Conservation (phyloP, 2,113 vertebrate genomes). For the Otis tarda region DNA sequence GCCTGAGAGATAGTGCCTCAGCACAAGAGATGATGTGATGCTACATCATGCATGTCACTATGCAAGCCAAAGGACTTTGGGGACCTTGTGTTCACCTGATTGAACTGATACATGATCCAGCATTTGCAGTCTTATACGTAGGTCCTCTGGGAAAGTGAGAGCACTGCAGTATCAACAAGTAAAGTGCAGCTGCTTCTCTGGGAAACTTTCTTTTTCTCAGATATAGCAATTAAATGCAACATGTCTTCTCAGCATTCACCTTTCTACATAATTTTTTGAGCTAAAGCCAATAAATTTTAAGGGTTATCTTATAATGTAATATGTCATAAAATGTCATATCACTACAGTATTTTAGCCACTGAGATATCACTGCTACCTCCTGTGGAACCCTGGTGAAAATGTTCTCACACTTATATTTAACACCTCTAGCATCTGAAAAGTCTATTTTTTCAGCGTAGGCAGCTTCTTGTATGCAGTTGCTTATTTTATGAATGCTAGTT, state of each 20-base stretch:
- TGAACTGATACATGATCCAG: rapidly evolving
- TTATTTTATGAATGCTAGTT: conserved; percentile 80
- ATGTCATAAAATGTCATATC: not conserved
- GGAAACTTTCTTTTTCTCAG: not conserved
- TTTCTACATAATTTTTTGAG: not conserved
- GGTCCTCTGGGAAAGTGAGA: not conserved
- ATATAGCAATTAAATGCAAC: not conserved
- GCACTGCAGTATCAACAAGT: not conserved
- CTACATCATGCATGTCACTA: not conserved
- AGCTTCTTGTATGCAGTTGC: conserved; percentile 60
- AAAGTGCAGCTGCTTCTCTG: not conserved
- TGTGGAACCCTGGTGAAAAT: not conserved
- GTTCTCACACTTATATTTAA: not conserved
- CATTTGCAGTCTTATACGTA: rapidly evolving
- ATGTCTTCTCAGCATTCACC: not conserved
- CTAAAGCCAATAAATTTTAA: not conserved
- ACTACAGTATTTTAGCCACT: not conserved
- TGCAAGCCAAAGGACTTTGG: not conserved
- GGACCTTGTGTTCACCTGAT: not conserved
- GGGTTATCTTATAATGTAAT: not conserved
- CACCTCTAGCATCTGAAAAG: conserved; percentile 10
- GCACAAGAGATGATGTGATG: not conserved
- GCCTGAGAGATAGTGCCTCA: not conserved
- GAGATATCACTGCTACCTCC: not conserved
- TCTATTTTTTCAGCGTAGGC: not conserved